Percentiles rank a stretch among this genome's conserved stretches.
Conservation (phyloP, 2,888 invertebrate species). For the Drosophila kanekoi region DNA sequence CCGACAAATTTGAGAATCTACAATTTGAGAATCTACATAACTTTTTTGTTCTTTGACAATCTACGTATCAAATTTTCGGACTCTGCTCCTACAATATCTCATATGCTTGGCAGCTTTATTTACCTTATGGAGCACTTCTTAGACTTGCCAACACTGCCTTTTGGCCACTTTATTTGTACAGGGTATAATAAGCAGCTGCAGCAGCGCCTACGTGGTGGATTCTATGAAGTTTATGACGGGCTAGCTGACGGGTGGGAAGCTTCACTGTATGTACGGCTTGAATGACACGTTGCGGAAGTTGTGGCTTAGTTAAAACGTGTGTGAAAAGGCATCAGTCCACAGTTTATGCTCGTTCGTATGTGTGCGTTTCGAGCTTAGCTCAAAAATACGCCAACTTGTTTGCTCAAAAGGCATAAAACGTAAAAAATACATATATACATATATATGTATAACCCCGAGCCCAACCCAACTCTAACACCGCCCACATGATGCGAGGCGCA, state of each 20-base stretch:
- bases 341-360: constrained; percentile 46
- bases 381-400: constrained; percentile 77
- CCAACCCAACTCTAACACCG: neutral
- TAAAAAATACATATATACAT: constrained; percentile 49
- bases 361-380: constrained; percentile 56
- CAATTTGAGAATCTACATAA: no score
- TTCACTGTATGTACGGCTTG: constrained; percentile 34
- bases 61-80: no score
- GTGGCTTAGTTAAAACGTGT: constrained; percentile 67
- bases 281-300: constrained; percentile 80
- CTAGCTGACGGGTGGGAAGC: constrained; percentile 7
- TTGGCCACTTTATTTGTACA: neutral
- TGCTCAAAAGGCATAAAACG: constrained; percentile 78
- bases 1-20: no score
- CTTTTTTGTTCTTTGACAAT: no score
- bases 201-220: constrained; percentile 5
- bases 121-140: no score
- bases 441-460: neutral
- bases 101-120: no score
- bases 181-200: constrained; percentile 42
- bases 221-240: constrained; percentile 29
- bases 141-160: no score
- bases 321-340: constrained; percentile 46
- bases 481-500: neutral
- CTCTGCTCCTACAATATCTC: no score